Evolutionary conservation across 2,888 invertebrate species (phyloP).

Genomic region (Nemapogon koenigi): DNA sequence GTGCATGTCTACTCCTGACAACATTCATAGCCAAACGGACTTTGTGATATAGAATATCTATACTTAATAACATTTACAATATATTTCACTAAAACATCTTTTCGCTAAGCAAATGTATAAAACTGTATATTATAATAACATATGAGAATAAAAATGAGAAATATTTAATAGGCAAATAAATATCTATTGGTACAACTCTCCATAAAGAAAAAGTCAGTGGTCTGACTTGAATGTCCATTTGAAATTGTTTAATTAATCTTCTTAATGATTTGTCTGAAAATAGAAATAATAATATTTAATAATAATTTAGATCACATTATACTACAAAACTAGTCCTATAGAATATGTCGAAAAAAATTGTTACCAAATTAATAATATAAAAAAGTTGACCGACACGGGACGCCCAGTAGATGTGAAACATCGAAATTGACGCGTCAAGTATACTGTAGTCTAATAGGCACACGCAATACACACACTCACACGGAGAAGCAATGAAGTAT

Average conservation of each 20-base stretch:
- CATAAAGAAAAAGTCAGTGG: neutral
- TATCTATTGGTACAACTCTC: neutral
- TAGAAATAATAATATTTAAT: neutral
- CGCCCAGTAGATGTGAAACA: too few relatives aligned
- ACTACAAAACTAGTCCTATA: too few relatives aligned
- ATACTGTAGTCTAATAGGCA: too few relatives aligned
- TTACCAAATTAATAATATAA: too few relatives aligned
- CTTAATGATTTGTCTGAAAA: slow-evolving; percentile 2
- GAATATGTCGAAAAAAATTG: too few relatives aligned
- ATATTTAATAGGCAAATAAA: neutral
- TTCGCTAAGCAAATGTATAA: neutral
- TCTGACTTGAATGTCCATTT: neutral
- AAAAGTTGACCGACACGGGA: too few relatives aligned
- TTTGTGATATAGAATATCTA: neutral
- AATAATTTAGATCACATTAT: too few relatives aligned
- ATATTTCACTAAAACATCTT: neutral
- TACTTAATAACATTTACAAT: neutral
- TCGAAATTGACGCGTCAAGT: too few relatives aligned
- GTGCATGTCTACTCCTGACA: too few relatives aligned
- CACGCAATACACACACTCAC: too few relatives aligned
- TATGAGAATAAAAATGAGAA: neutral
- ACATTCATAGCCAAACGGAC: too few relatives aligned
- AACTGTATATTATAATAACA: neutral
- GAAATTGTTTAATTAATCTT: neutral
- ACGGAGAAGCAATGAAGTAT: too few relatives aligned